Evolutionary conservation across 2,888 invertebrate genomes (phyloP).

Genomic region (Silvanus unidentatus): DNA sequence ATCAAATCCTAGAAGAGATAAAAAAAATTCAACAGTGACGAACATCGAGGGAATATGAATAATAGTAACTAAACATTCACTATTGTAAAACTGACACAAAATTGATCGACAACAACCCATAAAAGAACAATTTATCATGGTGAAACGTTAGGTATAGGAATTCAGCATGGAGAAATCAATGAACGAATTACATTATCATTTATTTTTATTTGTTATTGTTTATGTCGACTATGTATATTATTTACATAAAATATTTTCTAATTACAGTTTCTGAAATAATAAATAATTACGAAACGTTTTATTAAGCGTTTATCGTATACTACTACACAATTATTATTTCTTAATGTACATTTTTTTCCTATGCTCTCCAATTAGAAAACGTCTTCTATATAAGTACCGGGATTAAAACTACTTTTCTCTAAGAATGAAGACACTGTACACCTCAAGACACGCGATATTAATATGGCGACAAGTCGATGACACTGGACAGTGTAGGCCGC

Average conservation of each 20-base stretch:
- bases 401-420: constrained; percentile 38
- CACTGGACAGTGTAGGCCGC: constrained; percentile 43
- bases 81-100: no score
- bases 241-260: constrained; percentile 8
- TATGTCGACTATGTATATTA: constrained; percentile 2
- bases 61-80: no score
- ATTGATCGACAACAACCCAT: no score
- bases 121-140: no score
- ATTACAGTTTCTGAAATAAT: constrained; percentile 4
- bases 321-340: constrained; percentile 3
- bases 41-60: no score
- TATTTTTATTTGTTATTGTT: constrained; percentile 1
- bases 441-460: constrained; percentile 42
- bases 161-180: not conserved
- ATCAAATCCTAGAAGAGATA: no score
- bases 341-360: not conserved
- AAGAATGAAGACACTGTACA: constrained; percentile 40
- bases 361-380: constrained; percentile 6
- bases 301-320: constrained; percentile 5
- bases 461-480: constrained; percentile 46
- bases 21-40: no score
- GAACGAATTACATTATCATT: constrained; percentile 1
- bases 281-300: constrained; percentile 8
- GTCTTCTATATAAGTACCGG: constrained; percentile 30
- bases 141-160: no score